Evolutionary conservation across 2,797 vertebrate genomes (phyloP).

Genomic region (Mormyrops boulengeri): DNA sequence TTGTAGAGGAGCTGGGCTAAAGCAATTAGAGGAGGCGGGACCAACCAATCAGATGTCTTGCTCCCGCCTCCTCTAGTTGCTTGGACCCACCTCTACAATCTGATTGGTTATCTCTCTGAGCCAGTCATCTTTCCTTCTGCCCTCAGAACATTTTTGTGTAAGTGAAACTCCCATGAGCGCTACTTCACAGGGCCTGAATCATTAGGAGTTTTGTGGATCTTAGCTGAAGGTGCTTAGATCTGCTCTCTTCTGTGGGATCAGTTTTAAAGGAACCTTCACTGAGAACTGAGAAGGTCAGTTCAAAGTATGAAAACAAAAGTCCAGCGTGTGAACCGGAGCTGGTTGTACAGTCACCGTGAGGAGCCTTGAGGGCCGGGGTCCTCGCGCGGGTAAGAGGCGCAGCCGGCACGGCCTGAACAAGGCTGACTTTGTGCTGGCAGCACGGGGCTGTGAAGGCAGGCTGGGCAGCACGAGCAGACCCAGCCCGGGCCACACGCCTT

Average conservation of each 20-base stretch:
- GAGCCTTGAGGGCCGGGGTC: not conserved
- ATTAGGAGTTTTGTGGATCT: not conserved
- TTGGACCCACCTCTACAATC: not conserved
- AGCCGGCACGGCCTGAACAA: constrained; percentile 21
- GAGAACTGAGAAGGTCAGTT: too few species aligned
- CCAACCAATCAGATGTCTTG: not conserved
- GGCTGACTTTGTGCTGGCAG: constrained; percentile 17
- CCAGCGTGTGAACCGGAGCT: constrained; percentile 11
- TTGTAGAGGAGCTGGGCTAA: not conserved
- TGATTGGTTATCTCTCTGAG: not conserved
- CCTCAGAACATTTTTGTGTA: not conserved
- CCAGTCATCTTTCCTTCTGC: not conserved
- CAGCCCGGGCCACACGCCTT: constrained; percentile 25
- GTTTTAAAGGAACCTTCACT: not conserved
- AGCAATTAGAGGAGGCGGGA: not conserved
- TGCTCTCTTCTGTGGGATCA: not conserved
- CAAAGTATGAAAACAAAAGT: not conserved
- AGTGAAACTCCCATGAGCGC: not conserved
- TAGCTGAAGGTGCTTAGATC: not conserved
- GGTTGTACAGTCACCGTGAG: constrained; percentile 30
- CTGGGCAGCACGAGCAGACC: not conserved
- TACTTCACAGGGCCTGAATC: not conserved
- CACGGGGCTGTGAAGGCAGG: not conserved
- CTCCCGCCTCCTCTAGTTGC: not conserved
- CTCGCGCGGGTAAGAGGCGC: constrained; percentile 14